These are phyloP conservation scores for Drosophila saltans DNA, from an alignment of 1,140 invertebrate species.

Conservation along the genomic window DNA sequence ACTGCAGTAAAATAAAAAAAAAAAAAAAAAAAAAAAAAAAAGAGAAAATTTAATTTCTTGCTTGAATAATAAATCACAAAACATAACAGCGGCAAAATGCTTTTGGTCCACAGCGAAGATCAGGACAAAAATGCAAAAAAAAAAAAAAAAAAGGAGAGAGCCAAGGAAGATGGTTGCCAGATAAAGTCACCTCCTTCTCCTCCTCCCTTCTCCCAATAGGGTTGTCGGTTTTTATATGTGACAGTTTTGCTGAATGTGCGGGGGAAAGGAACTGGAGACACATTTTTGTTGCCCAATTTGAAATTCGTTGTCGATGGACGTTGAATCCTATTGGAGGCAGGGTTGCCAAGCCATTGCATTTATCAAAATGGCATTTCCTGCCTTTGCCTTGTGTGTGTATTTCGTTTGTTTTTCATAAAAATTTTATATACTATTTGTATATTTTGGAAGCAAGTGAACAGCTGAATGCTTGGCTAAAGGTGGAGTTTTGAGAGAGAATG, in stretches of 20 bases:
- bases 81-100: slow-evolving; percentile 62
- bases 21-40: slow-evolving; percentile 40
- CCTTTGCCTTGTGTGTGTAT: slow-evolving; percentile 11
- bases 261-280: not conserved
- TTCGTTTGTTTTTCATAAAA: slow-evolving; percentile 19
- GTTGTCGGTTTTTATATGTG: slow-evolving; percentile 15
- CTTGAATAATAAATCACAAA: slow-evolving; percentile 81
- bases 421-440: slow-evolving; percentile 29
- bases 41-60: slow-evolving; percentile 81
- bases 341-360: slow-evolving; percentile 56
- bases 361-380: slow-evolving; percentile 75
- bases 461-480: not conserved
- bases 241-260: slow-evolving; percentile 17
- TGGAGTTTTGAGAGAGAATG: not conserved
- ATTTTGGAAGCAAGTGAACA: slow-evolving; percentile 11
- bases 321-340: not conserved
- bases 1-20: slow-evolving; percentile 44
- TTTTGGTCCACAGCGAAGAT: slow-evolving; percentile 1
- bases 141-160: too few relatives aligned
- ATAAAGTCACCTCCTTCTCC: slow-evolving; percentile 48
- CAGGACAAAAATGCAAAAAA: not conserved
- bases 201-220: not conserved
- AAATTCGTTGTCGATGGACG: slow-evolving; percentile 69
- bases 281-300: slow-evolving; percentile 52
- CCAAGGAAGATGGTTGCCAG: slow-evolving; percentile 47